These are phyloP conservation scores for Solenodon paradoxus DNA, from an alignment of 2,113 vertebrate genomes.

Conservation along the genomic window DNA sequence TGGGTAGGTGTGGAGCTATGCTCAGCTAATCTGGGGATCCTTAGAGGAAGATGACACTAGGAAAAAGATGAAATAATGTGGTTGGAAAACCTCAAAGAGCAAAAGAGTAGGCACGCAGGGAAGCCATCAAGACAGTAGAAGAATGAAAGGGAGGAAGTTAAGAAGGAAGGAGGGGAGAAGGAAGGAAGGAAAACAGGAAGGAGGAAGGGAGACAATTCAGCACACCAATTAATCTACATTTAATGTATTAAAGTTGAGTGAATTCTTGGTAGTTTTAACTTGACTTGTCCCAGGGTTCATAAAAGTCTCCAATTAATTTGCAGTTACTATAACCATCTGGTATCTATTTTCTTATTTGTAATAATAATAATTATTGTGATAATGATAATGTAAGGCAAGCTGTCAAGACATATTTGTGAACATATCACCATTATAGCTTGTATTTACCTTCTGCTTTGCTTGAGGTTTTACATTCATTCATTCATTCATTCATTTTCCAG, in stretches of 20 bases:
- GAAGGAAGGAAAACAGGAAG: rapidly evolving
- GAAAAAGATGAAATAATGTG: background rate
- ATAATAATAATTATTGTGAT: background rate
- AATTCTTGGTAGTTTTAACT: background rate
- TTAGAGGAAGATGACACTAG: background rate
- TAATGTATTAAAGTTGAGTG: background rate
- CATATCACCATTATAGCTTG: background rate
- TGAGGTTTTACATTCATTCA: background rate
- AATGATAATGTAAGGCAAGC: background rate
- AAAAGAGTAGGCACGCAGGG: background rate
- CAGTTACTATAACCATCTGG: background rate
- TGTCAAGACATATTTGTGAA: background rate
- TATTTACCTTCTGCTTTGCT: background rate
- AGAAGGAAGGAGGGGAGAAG: no score
- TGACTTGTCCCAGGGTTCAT: background rate
- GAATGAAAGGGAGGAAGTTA: no score
- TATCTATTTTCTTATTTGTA: background rate
- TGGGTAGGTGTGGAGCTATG: background rate
- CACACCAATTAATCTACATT: background rate
- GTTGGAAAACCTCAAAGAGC: background rate
- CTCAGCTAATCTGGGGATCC: background rate
- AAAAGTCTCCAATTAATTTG: background rate
- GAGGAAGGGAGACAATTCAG: background rate
- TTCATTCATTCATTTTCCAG: background rate
- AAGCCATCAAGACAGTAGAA: background rate